phyloP scores from a whole-genome alignment of 2,113 vertebrate genomes.

The Noturus placidus region DNA sequence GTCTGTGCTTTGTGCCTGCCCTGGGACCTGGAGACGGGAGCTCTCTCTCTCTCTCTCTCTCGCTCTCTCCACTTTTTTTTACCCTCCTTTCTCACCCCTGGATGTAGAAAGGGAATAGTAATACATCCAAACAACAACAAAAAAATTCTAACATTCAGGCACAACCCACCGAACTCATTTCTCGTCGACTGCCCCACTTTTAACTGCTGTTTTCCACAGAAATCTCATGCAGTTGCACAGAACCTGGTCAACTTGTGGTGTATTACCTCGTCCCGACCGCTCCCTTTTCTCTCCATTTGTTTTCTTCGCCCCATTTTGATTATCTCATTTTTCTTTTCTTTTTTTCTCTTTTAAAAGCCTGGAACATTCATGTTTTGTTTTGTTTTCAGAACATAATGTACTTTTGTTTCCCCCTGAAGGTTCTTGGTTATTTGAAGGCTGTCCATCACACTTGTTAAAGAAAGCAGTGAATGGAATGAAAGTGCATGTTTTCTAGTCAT shows the following conservation, averaged over 20 bases:
- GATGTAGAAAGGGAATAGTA: too few relatives aligned
- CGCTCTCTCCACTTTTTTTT: too few relatives aligned
- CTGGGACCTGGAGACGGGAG: too few relatives aligned
- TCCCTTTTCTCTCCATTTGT: not conserved
- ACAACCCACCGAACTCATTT: not conserved
- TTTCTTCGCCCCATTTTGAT: not conserved
- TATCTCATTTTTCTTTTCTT: not conserved
- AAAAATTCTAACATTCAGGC: not conserved
- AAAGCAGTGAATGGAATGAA: not conserved
- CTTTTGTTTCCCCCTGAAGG: not conserved
- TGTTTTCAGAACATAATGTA: not conserved
- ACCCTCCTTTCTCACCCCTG: too few relatives aligned
- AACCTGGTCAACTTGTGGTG: slow-evolving; percentile 41
- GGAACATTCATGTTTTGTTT: not conserved
- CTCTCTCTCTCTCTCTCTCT: too few relatives aligned
- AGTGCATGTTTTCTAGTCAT: not conserved
- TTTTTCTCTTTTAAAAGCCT: not conserved
- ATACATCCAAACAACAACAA: not conserved
- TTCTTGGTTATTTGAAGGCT: not conserved
- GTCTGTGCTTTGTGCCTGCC: too few relatives aligned
- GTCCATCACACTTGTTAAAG: not conserved
- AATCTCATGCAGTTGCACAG: slow-evolving; percentile 5
- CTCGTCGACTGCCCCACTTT: not conserved
- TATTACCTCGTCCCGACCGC: not conserved
- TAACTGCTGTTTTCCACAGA: slow-evolving; percentile 29